Base-by-base conservation (phyloP, 2,797 vertebrate species). In the Vireo griseus region DNA sequence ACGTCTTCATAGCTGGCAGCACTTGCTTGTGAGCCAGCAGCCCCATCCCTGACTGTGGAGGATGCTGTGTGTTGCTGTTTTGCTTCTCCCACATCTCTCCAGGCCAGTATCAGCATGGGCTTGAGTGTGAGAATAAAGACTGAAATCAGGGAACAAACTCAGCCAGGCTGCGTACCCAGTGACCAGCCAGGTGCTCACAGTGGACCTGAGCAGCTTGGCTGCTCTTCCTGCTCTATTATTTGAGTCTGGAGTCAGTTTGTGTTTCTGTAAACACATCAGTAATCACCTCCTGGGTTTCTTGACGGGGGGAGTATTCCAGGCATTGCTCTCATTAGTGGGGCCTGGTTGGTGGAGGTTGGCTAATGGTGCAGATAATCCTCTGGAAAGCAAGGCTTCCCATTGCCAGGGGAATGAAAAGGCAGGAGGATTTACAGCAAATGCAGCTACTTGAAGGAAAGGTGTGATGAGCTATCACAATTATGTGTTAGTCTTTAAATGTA, bases 91-190 rank as follows among this genome's bases (percentile, higher is more conserved):
- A 0, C 37, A 7, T 50, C 52, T 69, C 25, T 59, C 13, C 62
- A 76, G 54, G 16, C 15, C 19, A 25, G 22, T n/a, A 7, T 17
- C 29, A 18, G 16, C 12, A 10, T 45, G 67, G 18, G 10, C 63
- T 51, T 85, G 40, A n/a, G 26, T 29, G 21, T 52, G 28, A 42
- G 71, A 51, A 8, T 22, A 13, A 93, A 71, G 45, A 21, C 52
- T 71, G 44, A 81, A 55, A 24, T 68, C 6, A 22, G 9, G 16
- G 44, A 77, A 14, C 35, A 76, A 66, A 47, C 15, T 13, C 37
- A 69, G 37, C 57, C 73, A 13, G 2, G 2, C 0, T 6, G 13
- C n/a, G 22, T 45, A 7, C n/a, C 22, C 2, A 1, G 24, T 44
- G 33, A 35, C 28, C 73, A 63, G 10, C 25, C 33, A n/a, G 50